These are phyloP conservation scores for Peromyscus melanophrys DNA, from an alignment of 2,797 vertebrate genomes.

Conservation along the genomic window DNA sequence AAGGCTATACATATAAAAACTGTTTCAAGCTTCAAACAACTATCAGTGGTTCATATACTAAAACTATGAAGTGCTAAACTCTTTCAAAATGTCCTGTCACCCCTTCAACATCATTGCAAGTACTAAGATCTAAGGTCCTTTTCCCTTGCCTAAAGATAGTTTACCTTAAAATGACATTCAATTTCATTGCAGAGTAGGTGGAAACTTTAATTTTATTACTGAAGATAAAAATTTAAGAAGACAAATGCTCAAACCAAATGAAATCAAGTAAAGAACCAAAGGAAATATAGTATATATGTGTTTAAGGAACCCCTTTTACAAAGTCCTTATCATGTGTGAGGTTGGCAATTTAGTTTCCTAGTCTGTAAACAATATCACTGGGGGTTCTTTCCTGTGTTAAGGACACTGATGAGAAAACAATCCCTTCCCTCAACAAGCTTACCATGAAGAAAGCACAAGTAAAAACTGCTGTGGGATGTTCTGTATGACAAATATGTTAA, in stretches of 20 bases:
- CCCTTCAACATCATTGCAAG: constrained; percentile 26
- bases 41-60: neutral
- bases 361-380: neutral
- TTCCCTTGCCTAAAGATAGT: neutral
- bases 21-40: constrained; percentile 34
- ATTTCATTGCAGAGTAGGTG: neutral
- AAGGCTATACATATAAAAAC: constrained; percentile 52
- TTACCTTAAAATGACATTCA: constrained; percentile 59
- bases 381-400: neutral
- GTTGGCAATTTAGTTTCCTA: neutral
- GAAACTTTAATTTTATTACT: constrained; percentile 42
- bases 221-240: constrained; percentile 51
- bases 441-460: neutral
- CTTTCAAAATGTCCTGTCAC: constrained; percentile 26
- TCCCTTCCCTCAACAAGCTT: constrained; percentile 26
- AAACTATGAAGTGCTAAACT: constrained; percentile 40
- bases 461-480: no score
- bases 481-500: no score
- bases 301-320: neutral
- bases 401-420: constrained; percentile 19
- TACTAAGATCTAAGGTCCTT: constrained; percentile 34
- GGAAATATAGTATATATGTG: neutral
- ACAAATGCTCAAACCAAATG: constrained; percentile 28
- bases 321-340: neutral
- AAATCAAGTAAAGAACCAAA: constrained; percentile 44